A percentile compares a stretch with the other conserved stretches of the same genome.
Evolutionary conservation across 2,113 vertebrate species (phyloP).

Genomic region (Tyrannus savana): DNA sequence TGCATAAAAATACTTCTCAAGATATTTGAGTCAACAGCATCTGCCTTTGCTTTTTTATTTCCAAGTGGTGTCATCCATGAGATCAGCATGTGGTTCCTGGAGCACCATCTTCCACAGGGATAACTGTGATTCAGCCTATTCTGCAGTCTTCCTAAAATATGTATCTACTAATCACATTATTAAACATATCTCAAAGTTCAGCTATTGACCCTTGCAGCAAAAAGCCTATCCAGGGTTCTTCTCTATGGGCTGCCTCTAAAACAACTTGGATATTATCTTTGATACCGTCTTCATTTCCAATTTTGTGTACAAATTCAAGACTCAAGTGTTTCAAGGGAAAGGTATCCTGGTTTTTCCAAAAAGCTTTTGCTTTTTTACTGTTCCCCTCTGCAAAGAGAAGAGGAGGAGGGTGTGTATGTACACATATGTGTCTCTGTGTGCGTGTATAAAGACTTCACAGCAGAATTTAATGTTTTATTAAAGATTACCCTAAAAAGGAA

Average conservation of each 20-base stretch:
- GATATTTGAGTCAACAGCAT: not conserved
- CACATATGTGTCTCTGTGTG: not conserved
- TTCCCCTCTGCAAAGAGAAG: not conserved
- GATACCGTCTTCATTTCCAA: not conserved
- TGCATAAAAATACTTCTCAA: not conserved
- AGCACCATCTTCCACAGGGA: not conserved
- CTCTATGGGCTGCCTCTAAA: not conserved
- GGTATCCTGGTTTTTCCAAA: not conserved
- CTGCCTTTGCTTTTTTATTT: not conserved
- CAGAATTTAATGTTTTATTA: not conserved
- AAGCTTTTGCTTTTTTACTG: not conserved
- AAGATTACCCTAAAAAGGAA: not conserved
- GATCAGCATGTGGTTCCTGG: not conserved
- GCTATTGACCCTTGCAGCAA: not conserved
- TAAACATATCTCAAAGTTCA: not conserved
- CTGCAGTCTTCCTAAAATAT: not conserved
- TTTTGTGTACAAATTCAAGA: not conserved
- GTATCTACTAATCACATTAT: not conserved
- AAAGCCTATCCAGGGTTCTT: not conserved
- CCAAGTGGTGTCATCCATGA: not conserved
- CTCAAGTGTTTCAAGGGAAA: not conserved
- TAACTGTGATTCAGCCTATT: not conserved
- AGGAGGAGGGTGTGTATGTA: fast-evolving
- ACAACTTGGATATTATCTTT: not conserved
- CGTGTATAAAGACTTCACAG: not conserved